Evolutionary conservation across 1,140 invertebrate genomes (phyloP).

Genomic region (Varroa destructor): DNA sequence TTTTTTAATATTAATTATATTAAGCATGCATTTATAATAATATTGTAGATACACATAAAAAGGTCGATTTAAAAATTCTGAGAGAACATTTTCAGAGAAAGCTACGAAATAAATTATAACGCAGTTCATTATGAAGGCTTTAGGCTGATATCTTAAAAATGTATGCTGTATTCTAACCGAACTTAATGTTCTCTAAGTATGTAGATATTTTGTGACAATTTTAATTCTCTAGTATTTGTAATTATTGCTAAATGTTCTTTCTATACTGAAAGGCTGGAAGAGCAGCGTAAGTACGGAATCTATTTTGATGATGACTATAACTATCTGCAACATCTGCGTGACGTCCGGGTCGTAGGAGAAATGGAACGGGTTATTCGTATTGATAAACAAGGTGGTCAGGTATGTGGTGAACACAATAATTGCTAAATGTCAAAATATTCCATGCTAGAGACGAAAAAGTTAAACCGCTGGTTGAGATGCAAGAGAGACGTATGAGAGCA

Average conservation of each 20-base stretch:
- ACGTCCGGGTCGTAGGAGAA: slow-evolving; percentile 42
- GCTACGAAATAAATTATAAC: no score
- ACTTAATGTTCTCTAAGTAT: no score
- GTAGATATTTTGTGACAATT: background rate
- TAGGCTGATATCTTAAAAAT: no score
- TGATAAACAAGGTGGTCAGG: slow-evolving; percentile 32
- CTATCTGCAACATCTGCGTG: slow-evolving; percentile 80
- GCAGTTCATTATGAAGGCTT: no score
- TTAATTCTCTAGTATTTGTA: slow-evolving; percentile 16
- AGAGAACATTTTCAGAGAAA: no score
- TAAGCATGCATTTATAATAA: no score
- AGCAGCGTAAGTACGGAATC: slow-evolving; percentile 78
- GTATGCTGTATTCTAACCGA: no score
- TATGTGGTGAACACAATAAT: slow-evolving; percentile 1
- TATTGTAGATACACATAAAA: no score
- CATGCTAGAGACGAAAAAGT: no score
- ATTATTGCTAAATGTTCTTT: slow-evolving; percentile 36
- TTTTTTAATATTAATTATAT: no score
- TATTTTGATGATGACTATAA: slow-evolving; percentile 92
- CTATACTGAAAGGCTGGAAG: slow-evolving; percentile 51
- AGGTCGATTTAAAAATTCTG: no score
- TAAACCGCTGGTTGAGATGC: slow-evolving; percentile 16
- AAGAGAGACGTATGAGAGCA: slow-evolving; percentile 26
- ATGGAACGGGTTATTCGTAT: slow-evolving; percentile 35
- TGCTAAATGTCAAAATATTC: slow-evolving; percentile 6